Evolutionary conservation across 2,797 vertebrate genomes (phyloP), one percentile per base, ranked within the genome.

Genomic region (Hippopotamyrus pictus): DNA sequence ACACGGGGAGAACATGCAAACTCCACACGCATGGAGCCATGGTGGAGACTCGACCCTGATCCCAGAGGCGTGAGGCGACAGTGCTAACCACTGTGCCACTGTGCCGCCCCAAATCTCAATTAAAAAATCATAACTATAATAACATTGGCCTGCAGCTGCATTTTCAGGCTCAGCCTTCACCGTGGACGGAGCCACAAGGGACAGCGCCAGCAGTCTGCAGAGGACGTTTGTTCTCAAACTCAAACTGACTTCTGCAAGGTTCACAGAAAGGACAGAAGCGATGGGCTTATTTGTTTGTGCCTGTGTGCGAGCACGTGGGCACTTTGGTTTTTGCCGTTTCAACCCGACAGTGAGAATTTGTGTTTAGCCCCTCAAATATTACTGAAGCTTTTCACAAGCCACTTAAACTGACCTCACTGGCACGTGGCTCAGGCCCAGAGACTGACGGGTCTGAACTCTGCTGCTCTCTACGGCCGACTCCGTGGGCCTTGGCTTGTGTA

Each of bases 281-380:
- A 41, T 19, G 33, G 12, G 69, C 2, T 41, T 69, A 79, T 44
- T 7, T 84, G 86, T 59, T 33, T 85, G 83, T 37, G 86, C 48
- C 86, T 88, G 79, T 83, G 90, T 53, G 79, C 85, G 57, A 46
- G 69, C 14, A 7, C 19, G 14, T 41, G 69, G 14, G 12, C 33
- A 4, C 12, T 41, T 76, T 76, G 29, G 17, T 76, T 76, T 37
- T 41, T 76, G 33, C 3, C 12, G 0, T 41, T 76, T 76, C 33
- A 76, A 37, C 33, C 33, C 2, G 12, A 37, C 69, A 76, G 69
- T 41, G 69, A 41, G 33, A 41, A 41, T 76, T 76, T 19, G 89
- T 91, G 90, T 90, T 92, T 92, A 93, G 92, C 92, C 91, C 92
- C 9, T 89, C 22, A 48, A 90, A 94, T 92, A 91, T 91, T 92